Evolutionary conservation across 2,888 invertebrate species (phyloP), one percentile per base, ranked within the genome.

Genomic region (Phrixothrix hirtus): DNA sequence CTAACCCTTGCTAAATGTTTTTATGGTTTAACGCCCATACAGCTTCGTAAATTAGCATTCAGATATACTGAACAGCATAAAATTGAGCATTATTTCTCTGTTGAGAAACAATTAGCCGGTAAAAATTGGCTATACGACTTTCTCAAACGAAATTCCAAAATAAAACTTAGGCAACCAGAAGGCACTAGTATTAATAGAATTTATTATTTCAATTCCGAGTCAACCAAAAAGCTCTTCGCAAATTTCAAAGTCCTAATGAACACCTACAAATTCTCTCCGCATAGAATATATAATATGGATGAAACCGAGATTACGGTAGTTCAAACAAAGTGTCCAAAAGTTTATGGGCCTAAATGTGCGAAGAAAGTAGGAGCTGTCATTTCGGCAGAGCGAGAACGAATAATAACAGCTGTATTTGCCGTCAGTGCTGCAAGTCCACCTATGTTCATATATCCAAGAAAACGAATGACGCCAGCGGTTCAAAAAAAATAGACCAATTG

Each of bases 11-110:
- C 51, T 1, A 55, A 52, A 29, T 55, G n/a, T 2, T 52, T 52
- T 47, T 56, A 44, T 45, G 55, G 55, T 10, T 26, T 55, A 12
- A 55, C 55, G 26, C 46, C 50, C 1, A 41, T 9, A 31, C 55
- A 46, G n/a, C n/a, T n/a, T n/a, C n/a, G n/a, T n/a, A n/a, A n/a
- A n/a, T n/a, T n/a, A n/a, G 54, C 51, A 42, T 58, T 52, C 41
- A 48, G 16, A 42, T 53, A 58, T 46, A 43, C 53, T 21, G 42
- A 52, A 31, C n/a, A n/a, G n/a, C n/a, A n/a, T n/a, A n/a, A n/a
- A n/a, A n/a, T n/a, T n/a, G n/a, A n/a, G n/a, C n/a, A n/a, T n/a
- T n/a, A n/a, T n/a, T n/a, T n/a, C n/a, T n/a, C n/a, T n/a, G n/a
- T n/a, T n/a, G n/a, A n/a, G n/a, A n/a, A n/a, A n/a, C n/a, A n/a